A percentile compares a stretch with the other conserved stretches of the same genome.
These are phyloP conservation scores for Watsonalla cultraria DNA, from an alignment of 2,888 invertebrate species.

Conservation along the genomic window DNA sequence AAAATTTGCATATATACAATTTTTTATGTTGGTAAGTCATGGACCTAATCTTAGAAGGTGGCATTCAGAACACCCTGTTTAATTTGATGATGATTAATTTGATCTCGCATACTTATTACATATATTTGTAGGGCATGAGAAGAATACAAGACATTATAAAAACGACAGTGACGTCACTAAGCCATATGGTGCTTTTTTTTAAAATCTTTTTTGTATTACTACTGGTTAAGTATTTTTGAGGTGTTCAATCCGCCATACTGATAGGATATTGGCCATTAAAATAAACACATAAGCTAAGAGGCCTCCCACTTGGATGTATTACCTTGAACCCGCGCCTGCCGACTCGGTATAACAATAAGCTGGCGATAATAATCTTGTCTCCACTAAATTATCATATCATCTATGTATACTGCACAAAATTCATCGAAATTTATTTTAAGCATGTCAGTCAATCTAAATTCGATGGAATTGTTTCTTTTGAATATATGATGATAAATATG, in stretches of 20 bases:
- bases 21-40: too few species aligned
- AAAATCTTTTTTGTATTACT: not conserved
- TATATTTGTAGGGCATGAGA: slow-evolving; percentile 1
- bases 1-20: too few species aligned
- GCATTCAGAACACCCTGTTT: too few species aligned
- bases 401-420: slow-evolving; percentile 3
- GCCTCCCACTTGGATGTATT: slow-evolving; percentile 48
- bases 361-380: slow-evolving; percentile 28
- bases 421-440: not conserved
- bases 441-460: not conserved
- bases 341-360: slow-evolving; percentile 53
- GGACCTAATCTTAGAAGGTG: too few species aligned
- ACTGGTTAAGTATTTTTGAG: not conserved
- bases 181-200: not conserved
- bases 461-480: not conserved
- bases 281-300: slow-evolving; percentile 21
- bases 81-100: too few species aligned
- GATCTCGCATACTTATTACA: not conserved
- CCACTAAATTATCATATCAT: slow-evolving; percentile 7
- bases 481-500: not conserved
- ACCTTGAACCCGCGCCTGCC: slow-evolving; percentile 59
- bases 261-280: slow-evolving; percentile 1
- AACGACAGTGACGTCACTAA: slow-evolving; percentile 15
- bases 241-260: slow-evolving; percentile 2
- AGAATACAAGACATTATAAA: slow-evolving; percentile 13